These are phyloP conservation scores for Dascillus cervinus DNA, from an alignment of 2,888 invertebrate species.

Conservation along the genomic window DNA sequence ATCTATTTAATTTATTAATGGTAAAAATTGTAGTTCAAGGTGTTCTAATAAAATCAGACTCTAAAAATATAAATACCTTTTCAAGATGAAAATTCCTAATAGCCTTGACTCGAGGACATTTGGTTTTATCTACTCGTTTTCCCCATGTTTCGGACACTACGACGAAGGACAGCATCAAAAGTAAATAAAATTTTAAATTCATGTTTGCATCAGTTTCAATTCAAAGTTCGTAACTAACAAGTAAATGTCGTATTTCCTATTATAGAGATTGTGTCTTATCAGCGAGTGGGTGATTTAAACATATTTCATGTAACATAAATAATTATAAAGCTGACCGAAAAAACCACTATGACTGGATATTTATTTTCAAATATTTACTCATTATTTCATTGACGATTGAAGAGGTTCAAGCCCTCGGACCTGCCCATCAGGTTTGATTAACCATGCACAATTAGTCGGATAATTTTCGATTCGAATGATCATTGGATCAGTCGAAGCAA, in stretches of 20 bases:
- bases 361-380: no score
- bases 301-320: no score
- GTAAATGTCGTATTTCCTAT: conserved; percentile 3
- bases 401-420: no score
- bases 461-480: no score
- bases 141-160: conserved; percentile 18
- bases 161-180: conserved; percentile 5
- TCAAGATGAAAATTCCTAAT: conserved; percentile 72
- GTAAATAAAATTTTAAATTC: conserved; percentile 3
- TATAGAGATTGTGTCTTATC: conserved; percentile 4
- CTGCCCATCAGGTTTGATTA: no score
- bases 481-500: no score
- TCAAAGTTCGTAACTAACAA: conserved; percentile 1
- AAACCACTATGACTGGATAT: no score
- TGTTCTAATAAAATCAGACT: not conserved
- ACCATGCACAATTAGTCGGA: no score
- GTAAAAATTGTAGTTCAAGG: not conserved
- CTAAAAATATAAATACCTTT: conserved; percentile 45
- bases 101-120: conserved; percentile 71
- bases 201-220: conserved; percentile 4
- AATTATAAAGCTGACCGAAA: no score
- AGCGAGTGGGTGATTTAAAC: conserved; percentile 3
- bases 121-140: conserved; percentile 55
- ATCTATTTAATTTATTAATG: conserved; percentile 45
- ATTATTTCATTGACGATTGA: no score